Evolutionary conservation across 2,888 invertebrate genomes (phyloP), one percentile per base, ranked within the genome.

Genomic region (Trichogramma evanescens): DNA sequence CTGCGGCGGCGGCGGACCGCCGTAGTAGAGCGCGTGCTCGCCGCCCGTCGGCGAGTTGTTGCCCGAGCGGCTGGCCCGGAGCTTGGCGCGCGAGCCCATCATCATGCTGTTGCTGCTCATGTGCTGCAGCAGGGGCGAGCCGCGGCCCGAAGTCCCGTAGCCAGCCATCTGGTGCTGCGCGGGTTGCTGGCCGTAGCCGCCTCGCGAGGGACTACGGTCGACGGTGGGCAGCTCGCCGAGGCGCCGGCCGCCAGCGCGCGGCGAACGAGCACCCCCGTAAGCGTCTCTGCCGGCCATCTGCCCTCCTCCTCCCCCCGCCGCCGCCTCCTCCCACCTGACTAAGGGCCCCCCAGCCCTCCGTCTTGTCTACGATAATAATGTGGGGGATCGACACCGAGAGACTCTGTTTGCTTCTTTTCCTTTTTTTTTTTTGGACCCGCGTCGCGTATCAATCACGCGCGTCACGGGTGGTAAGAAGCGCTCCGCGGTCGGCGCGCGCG

Each of bases 201-300:
- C 86, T 78, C 91, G 85, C 74, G 91, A 89, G 79, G 92, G 92
- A 80, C 91, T 90, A 79, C 91, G 88, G 86, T 93, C 92, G 80
- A 91, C 91, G 79, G 91, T 91, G 78, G 92, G 91, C 82, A 92
- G 82, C 78, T 86, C 86, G 61, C 80, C 81, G 74, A 83, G 80
- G 75, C 84, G 83, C 79, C 87, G 88, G 82, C 86, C 82, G 77
- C 82, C 81, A 45, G 65, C 65, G 59, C 69, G 67, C 59, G 76
- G 77, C 71, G 82, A 82, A 76, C 80, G 83, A 73, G 82, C 82
- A 76, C 81, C 80, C 78, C 80, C 87, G 43, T 59, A 58, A 46
- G 50, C 53, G 51, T 45, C 45, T 45, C 45, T 45, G 45, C n/a
- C n/a, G 9, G n/a, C n/a, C 45, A 45, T 45, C 45, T 45, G n/a